Percentiles rank a stretch among this genome's conserved stretches.
Conservation (phyloP, 35 echinoderm and acorn worm genomes). For the Strongylocentrotus purpuratus region DNA sequence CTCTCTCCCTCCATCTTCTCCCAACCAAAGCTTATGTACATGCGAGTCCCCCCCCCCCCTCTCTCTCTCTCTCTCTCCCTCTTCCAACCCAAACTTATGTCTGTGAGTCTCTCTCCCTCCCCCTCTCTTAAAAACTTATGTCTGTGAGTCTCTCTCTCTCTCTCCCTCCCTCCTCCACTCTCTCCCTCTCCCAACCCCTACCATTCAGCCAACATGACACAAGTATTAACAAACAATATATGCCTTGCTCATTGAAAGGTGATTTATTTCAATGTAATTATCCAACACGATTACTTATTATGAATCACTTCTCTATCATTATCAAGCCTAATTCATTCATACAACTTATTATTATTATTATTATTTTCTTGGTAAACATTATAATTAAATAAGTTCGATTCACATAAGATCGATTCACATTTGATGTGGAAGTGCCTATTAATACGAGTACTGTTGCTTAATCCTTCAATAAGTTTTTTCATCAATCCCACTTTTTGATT, state of each 20-base stretch:
- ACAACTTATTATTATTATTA: neutral
- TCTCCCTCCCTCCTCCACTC: neutral
- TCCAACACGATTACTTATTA: constrained; percentile 22
- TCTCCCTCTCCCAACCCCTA: neutral
- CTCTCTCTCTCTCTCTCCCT: no score
- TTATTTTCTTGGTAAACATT: neutral
- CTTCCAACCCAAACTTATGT: no score
- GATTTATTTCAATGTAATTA: constrained; percentile 41
- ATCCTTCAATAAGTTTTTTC: neutral
- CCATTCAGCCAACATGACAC: neutral
- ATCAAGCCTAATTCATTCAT: constrained; percentile 10
- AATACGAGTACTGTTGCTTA: constrained; percentile 13
- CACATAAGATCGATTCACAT: neutral
- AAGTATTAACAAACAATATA: neutral
- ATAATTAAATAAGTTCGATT: neutral
- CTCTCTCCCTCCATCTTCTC: no score
- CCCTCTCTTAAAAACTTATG: no score
- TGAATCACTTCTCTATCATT: neutral
- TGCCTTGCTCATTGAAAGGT: constrained; percentile 11
- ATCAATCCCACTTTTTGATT: neutral
- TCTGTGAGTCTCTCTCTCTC: no score
- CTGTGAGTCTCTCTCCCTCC: no score
- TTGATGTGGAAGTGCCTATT: constrained; percentile 12
- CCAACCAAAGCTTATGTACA: no score
- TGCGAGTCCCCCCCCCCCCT: no score